These are phyloP conservation scores for Myocastor coypus DNA, from an alignment of 2,113 vertebrate genomes.

Conservation along the genomic window DNA sequence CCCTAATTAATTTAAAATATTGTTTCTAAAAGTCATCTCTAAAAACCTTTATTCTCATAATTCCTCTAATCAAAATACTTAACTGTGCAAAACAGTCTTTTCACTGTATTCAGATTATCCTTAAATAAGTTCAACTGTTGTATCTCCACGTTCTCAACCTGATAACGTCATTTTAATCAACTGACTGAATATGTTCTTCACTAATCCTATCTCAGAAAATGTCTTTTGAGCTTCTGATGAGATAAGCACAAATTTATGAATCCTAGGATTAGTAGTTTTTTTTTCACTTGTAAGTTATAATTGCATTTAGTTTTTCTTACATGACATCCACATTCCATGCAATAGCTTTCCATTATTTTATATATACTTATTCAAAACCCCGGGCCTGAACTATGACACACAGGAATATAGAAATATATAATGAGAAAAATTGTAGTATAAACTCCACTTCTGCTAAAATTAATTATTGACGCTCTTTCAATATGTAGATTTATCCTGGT, in stretches of 20 bases:
- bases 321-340: neutral
- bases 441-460: constrained; percentile 30
- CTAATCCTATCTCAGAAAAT: constrained; percentile 45
- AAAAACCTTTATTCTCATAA: constrained; percentile 31
- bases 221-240: constrained; percentile 49
- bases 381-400: constrained; percentile 37
- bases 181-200: constrained; percentile 28
- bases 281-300: constrained; percentile 51
- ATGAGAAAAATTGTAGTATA: constrained; percentile 48
- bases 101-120: constrained; percentile 43
- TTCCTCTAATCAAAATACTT: constrained; percentile 50
- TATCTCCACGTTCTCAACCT: constrained; percentile 31
- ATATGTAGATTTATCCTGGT: constrained; percentile 60
- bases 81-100: constrained; percentile 46
- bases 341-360: constrained; percentile 51
- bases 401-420: constrained; percentile 16
- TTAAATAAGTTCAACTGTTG: constrained; percentile 61
- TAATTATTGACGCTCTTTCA: constrained; percentile 67
- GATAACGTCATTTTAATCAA: constrained; percentile 55
- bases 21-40: constrained; percentile 50
- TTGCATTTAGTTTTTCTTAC: constrained; percentile 27
- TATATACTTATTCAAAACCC: neutral
- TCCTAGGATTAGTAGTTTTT: constrained; percentile 38
- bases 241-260: constrained; percentile 48
- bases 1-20: constrained; percentile 59